A percentile compares a stretch with the other conserved stretches of the same genome.
phyloP scores from a whole-genome alignment of 2,113 vertebrate species.

The Poeciliopsis turrubarensis region DNA sequence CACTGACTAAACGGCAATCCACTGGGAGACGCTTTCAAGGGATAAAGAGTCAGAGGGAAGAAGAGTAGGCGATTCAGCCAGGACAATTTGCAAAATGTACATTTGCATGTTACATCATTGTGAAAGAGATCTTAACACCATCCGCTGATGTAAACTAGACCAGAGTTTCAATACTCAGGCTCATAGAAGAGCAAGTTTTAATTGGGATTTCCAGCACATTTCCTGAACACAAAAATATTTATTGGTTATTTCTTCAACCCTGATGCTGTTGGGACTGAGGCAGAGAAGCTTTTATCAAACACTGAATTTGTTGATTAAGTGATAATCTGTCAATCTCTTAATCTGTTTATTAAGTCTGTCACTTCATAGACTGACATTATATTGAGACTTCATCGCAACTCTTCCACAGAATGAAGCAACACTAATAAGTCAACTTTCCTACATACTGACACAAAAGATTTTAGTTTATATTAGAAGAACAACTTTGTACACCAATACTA shows the following conservation, averaged over 20 bases:
- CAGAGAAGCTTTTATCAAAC: background rate
- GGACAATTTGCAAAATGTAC: conserved; percentile 44
- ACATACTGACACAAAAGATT: background rate
- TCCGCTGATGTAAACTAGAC: conserved; percentile 18
- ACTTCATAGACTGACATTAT: background rate
- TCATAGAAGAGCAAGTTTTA: background rate
- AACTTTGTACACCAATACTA: too few species aligned
- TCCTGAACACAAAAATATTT: background rate
- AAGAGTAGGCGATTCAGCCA: background rate
- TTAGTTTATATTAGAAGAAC: background rate
- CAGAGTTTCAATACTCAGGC: background rate
- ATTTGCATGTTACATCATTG: conserved; percentile 32
- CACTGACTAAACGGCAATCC: conserved; percentile 60
- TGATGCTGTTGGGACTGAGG: background rate
- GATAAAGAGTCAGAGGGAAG: background rate
- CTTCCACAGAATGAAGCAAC: background rate
- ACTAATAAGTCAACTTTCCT: background rate
- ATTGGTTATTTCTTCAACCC: background rate
- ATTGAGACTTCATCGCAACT: background rate
- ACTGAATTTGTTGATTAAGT: too few species aligned
- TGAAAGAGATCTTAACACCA: conserved; percentile 33
- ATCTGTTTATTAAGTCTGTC: too few species aligned
- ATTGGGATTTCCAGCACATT: background rate
- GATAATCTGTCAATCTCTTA: too few species aligned
- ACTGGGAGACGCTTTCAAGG: conserved; percentile 58